These are phyloP conservation scores for Caenorhabditis sulstoni DNA, from an alignment of 2,888 invertebrate species.

Conservation along the genomic window DNA sequence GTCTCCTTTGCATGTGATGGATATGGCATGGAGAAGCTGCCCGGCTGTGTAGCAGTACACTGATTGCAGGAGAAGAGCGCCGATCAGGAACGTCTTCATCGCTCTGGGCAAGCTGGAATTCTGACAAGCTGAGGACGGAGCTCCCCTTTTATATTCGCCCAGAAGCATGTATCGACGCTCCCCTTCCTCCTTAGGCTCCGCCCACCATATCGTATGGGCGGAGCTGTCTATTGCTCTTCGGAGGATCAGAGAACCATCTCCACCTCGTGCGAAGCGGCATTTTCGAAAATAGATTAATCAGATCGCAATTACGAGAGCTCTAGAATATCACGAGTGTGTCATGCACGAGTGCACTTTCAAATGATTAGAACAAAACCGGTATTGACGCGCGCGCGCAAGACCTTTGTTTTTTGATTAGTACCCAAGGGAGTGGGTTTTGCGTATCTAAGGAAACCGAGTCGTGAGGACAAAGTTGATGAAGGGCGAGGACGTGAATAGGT, in stretches of 20 bases:
- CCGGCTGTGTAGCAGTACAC: not conserved
- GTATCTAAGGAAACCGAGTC: too few species aligned
- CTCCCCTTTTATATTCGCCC: conserved; percentile 17
- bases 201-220: conserved; percentile 9
- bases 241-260: conserved; percentile 27
- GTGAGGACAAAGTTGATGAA: too few species aligned
- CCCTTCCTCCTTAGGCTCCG: not conserved
- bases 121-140: too few species aligned
- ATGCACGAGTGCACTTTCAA: too few species aligned
- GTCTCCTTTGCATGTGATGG: not conserved
- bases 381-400: not conserved
- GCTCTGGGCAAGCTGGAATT: not conserved
- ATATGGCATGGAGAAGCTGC: conserved; percentile 5
- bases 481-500: not conserved
- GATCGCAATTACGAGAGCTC: conserved; percentile 11
- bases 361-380: too few species aligned
- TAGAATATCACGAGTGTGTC: too few species aligned
- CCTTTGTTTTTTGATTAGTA: too few species aligned
- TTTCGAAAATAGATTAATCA: too few species aligned
- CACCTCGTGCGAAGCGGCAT: too few species aligned
- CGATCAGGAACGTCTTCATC: not conserved
- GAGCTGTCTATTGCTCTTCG: not conserved
- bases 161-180: conserved; percentile 19
- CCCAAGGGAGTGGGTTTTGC: too few species aligned
- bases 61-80: not conserved